Evolutionary conservation across 2,113 vertebrate genomes (phyloP), one percentile per base, ranked within the genome.

Genomic region (Indicator indicator): DNA sequence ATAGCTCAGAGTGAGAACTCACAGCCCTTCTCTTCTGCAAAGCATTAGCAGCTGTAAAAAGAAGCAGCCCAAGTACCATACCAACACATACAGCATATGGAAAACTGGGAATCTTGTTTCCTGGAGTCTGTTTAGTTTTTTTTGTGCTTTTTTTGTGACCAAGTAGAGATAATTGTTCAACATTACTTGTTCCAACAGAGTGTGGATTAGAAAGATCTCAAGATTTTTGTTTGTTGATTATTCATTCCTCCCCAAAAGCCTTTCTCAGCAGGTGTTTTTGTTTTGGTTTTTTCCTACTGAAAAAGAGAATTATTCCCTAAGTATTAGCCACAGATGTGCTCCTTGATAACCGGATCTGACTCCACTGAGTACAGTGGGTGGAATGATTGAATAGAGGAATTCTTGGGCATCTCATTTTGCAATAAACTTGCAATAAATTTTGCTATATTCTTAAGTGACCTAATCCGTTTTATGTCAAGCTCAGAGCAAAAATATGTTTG

Each of bases 31-130:
- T 88, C 81, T 86, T 48, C 86, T 88, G 88, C 42, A 81, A 83
- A 90, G 26, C 12, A 70, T 76, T 94, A 67, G 60, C 90, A 96
- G 90, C 88, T 89, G 83, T 27, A 56, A 85, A 75, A 36, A 83
- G 71, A 12, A 59, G 65, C 75, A 88, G 87, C 85, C 67, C 15
- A 11, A 71, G 28, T 26, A 56, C 79, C 62, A 55, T 6, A 80
- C 85, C 78, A 56, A 9, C 60, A 18, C 50, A 62, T 52, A 36
- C 0, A 90, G 79, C 67, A 12, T 2, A 32, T 79, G 83, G 69
- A n/a, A 81, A 94, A 83, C 6, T 10, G 75, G 42, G 63, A 36
- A 28, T 59, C 65, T 77, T 52, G 67, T 92, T 96, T 93, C 81
- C 73, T 95, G 73, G 76, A 88, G 52, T 71, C 89, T 84, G 44